These are phyloP conservation scores for Drosophila nr. perissopoda DNA, from an alignment of 2,888 invertebrate genomes.

Conservation along the genomic window DNA sequence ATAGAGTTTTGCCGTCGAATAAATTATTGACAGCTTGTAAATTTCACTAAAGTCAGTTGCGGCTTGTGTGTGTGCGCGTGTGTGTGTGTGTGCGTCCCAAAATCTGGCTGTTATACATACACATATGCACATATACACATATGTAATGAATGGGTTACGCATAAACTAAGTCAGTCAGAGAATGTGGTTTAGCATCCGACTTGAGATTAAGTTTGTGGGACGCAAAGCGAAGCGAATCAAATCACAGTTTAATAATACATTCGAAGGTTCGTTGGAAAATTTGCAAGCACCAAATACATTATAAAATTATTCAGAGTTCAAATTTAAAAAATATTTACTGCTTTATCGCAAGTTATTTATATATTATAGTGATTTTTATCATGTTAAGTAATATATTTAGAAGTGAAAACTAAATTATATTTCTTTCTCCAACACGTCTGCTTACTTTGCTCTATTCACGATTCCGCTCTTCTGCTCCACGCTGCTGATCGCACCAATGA, in stretches of 20 bases:
- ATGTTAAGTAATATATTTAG: too few species aligned
- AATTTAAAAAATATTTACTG: background rate
- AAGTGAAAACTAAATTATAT: background rate
- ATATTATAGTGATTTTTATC: background rate
- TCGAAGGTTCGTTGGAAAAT: background rate
- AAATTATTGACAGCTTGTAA: constrained; percentile 82
- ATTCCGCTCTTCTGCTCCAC: background rate
- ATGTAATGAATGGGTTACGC: constrained; percentile 23
- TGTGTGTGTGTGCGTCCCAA: constrained; percentile 38
- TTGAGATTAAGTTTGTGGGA: background rate
- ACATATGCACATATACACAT: background rate
- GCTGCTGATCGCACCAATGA: background rate
- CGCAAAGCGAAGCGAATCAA: background rate
- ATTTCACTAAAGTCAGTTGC: constrained; percentile 73
- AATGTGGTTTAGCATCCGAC: background rate
- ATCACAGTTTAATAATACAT: background rate
- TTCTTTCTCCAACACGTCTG: too few species aligned
- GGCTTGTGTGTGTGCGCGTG: constrained; percentile 31
- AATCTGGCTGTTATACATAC: constrained; percentile 40
- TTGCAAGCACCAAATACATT: background rate
- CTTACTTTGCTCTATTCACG: too few species aligned
- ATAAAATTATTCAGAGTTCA: background rate
- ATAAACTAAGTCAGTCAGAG: constrained; percentile 29
- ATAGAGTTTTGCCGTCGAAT: constrained; percentile 70
- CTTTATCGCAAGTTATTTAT: background rate